These are phyloP conservation scores for Ommatoiulus sabulosus DNA, from an alignment of 2,888 invertebrate species.

Conservation along the genomic window DNA sequence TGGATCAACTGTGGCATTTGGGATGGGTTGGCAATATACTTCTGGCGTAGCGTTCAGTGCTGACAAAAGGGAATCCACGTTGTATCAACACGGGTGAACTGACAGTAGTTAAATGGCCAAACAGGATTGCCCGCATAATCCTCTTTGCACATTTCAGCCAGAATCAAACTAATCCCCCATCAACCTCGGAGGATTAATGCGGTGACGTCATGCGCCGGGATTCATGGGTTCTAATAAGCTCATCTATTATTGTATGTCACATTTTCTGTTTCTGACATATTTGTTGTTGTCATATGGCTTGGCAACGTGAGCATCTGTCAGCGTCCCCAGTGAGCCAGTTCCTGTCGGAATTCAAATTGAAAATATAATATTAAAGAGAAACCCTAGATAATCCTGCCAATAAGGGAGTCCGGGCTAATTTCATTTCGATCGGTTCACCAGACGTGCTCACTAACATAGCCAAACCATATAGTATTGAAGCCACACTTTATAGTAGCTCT, in stretches of 20 bases:
- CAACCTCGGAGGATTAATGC: not conserved
- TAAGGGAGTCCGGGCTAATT: not conserved
- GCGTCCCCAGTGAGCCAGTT: not conserved
- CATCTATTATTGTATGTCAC: not conserved
- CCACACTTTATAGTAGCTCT: too few relatives aligned
- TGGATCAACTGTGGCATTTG: not conserved
- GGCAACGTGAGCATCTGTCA: conserved; percentile 19
- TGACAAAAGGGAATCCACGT: not conserved
- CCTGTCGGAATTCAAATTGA: not conserved
- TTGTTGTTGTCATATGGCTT: not conserved
- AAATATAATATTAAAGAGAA: not conserved
- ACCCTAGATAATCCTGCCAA: not conserved
- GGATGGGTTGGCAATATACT: not conserved
- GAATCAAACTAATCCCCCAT: conserved; percentile 9
- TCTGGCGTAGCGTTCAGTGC: not conserved
- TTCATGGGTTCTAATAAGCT: not conserved
- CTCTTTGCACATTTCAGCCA: not conserved
- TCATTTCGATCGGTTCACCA: not conserved
- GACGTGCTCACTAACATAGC: not conserved
- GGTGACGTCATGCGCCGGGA: not conserved
- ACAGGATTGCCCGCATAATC: not conserved
- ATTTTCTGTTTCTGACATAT: not conserved
- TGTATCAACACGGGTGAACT: not conserved
- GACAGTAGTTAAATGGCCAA: not conserved
- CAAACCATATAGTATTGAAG: too few relatives aligned